Base-by-base conservation (phyloP, 53 echinoderm and acorn worm genomes). In the Temnopleurus reevesii region DNA sequence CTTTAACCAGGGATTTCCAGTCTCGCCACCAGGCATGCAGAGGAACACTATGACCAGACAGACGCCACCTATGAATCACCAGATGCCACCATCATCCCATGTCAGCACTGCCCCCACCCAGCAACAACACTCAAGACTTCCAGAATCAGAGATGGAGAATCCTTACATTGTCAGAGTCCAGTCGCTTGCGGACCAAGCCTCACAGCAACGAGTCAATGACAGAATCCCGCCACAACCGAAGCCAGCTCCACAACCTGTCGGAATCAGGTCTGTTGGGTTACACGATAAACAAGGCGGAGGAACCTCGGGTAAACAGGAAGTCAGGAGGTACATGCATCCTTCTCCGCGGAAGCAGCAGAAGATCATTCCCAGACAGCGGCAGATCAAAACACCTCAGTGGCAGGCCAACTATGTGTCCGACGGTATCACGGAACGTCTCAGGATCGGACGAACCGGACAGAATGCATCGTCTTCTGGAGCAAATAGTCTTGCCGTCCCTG, bases 91-190 rank as follows among this genome's bases (percentile, higher is more conserved):
- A 83, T n/a, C 55, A 19, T 34, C 55, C 21, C 29, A 33, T 7
- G 23, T 15, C 85, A 38, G 33, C 45, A 60, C n/a, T 27, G 26
- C 45, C 44, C 59, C 59, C 4, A 6, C 51, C 56, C 26, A 55
- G 33, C 49, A 31, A 45, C 83, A 35, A 19, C n/a, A n/a, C n/a
- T 53, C 83, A 23, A 53, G 59, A 41, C 29, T 29, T 19, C 34
- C 88, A 15, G 46, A 29, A 8, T 29, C 46, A 13, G 66, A 87
- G 2, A 3, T 29, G 27, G 88, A 87, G 33, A 66, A 66, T 15
- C 88, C 88, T 4, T 87, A 87, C 71, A 87, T 87, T 15, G 53
- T 87, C 51, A 65, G 71, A 31, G 88, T 87, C 34, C 88, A 87
- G 71, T 87, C 88, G 17, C 38, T 87, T 0, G 88, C 88, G 3